Conservation (phyloP, 1,140 invertebrate genomes). For the Chelonus insularis region DNA sequence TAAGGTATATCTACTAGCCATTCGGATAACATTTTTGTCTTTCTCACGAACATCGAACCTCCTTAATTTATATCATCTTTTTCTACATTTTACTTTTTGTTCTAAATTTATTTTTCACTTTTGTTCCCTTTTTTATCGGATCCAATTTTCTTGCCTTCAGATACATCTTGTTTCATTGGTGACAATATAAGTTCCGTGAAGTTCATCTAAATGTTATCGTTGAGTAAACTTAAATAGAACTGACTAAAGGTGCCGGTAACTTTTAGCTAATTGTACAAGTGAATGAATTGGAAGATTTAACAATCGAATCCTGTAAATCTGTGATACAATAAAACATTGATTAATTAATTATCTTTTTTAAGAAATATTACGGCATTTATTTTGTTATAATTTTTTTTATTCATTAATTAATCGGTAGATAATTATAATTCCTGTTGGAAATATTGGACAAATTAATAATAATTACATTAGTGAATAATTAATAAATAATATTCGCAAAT, state of each 20-base stretch:
- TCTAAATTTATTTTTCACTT: slow-evolving; percentile 6
- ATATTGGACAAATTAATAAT: too few relatives aligned
- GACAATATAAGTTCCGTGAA: not conserved
- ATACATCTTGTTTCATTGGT: not conserved
- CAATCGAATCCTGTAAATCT: too few relatives aligned
- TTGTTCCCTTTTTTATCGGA: slow-evolving; percentile 1
- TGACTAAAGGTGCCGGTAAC: not conserved
- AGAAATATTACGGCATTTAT: not conserved
- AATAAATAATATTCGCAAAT: slow-evolving; percentile 21
- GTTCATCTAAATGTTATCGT: not conserved
- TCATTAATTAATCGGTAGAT: too few relatives aligned
- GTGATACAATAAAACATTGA: too few relatives aligned
- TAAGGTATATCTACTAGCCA: slow-evolving; percentile 39
- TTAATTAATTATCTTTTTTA: too few relatives aligned
- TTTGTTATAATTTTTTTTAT: too few relatives aligned
- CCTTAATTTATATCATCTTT: slow-evolving; percentile 2
- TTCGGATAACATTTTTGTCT: slow-evolving; percentile 38
- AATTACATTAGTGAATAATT: too few relatives aligned
- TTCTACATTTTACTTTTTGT: not conserved
- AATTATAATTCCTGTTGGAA: too few relatives aligned
- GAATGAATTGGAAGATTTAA: too few relatives aligned
- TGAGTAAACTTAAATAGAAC: not conserved
- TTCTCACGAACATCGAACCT: slow-evolving; percentile 17
- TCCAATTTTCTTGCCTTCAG: not conserved
- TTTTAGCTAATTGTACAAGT: not conserved